Evolutionary conservation across 1,140 invertebrate species (phyloP), one percentile per base, ranked within the genome.

Genomic region (Steinernema feltiae): DNA sequence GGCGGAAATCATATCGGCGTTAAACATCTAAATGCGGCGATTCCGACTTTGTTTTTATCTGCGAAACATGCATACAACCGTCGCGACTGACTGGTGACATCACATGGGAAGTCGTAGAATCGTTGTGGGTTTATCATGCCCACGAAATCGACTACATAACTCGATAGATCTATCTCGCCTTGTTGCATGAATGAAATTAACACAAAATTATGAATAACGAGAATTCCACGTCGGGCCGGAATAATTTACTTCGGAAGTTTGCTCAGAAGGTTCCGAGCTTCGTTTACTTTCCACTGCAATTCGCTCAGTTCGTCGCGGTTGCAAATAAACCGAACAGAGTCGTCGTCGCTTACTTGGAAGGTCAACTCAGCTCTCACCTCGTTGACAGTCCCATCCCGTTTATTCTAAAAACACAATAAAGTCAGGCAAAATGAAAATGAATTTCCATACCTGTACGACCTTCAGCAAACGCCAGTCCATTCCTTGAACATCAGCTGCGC

Each of bases 161-260:
- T n/a, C n/a, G n/a, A n/a, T n/a, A n/a, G n/a, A n/a, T n/a, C n/a
- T n/a, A n/a, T n/a, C n/a, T n/a, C n/a, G n/a, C n/a, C n/a, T n/a
- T n/a, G n/a, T n/a, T n/a, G n/a, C n/a, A n/a, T n/a, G n/a, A n/a
- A n/a, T n/a, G n/a, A n/a, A n/a, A n/a, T n/a, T n/a, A n/a, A n/a
- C n/a, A n/a, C n/a, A n/a, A n/a, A n/a, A n/a, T n/a, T n/a, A n/a
- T n/a, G n/a, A n/a, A n/a, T n/a, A n/a, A n/a, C n/a, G n/a, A n/a
- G n/a, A n/a, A n/a, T n/a, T n/a, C n/a, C n/a, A n/a, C n/a, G 18
- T 41, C 35, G 7, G 35, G 35, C 35, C 18, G 7, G 7, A 27
- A 27, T 12, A 63, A 63, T 15, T 95, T 96, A 88, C 96, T 96
- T 87, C 93, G 97, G 87, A 93, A 95, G 35, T 30, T 73, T 31